Evolutionary conservation across 2,113 vertebrate genomes (phyloP), one percentile per base, ranked within the genome.

Genomic region (Bucco capensis): DNA sequence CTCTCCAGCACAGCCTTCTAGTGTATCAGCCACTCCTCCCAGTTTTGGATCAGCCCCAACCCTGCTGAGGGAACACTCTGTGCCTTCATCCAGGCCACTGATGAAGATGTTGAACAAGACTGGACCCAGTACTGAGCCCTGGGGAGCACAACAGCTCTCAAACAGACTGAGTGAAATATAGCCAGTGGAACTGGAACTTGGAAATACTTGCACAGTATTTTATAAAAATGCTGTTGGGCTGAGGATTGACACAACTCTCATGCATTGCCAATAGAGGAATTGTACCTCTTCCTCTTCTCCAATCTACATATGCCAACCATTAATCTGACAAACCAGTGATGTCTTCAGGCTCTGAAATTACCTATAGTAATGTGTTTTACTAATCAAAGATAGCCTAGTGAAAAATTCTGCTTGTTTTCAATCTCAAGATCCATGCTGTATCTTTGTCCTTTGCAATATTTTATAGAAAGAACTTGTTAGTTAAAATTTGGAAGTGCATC

Each of bases 401-500:
- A 91, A 81, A 89, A 86, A 33, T 77, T 42, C 37, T 90, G 50
- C 46, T 81, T 21, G 9, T n/a, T 88, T 86, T 56, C 4, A 0
- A 30, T 54, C 27, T 57, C 46, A 49, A 58, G 11, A 64, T 67
- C 35, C 27, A 42, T 16, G 5, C 24, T 77, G 9, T 74, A 24
- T 67, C 35, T 73, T 88, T 83, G 44, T 64, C 73, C 35, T 90
- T 78, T 54, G 38, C 75, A 87, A 69, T 58, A 12, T 90, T 67
- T 38, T 22, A 38, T 30, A 21, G 56, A 67, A 95, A 75, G 61
- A 78, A 72, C 0, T 0, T 75, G 37, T 61, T 40, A 72, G 25
- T 75, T 91, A 86, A 75, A 14, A n/a, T 72, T 93, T 90, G 90
- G 77, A 90, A 82, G 37, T 61, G 33, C n/a, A 65, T 86, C 49